Conservation (phyloP, 2,113 vertebrate species). For the Protobothrops mucrosquamatus region DNA sequence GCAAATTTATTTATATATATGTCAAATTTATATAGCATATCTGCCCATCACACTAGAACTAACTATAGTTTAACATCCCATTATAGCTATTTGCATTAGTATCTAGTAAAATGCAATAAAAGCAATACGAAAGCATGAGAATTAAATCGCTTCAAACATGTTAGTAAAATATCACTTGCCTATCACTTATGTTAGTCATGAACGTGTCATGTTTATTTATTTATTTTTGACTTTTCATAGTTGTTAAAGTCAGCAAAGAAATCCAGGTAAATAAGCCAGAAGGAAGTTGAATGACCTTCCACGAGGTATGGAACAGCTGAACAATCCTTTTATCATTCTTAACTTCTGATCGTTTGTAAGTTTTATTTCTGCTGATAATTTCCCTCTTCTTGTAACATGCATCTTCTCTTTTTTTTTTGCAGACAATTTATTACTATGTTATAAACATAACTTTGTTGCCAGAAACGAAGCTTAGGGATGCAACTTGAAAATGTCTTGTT, state of each 20-base stretch:
- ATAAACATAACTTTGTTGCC: neutral
- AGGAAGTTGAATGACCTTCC: neutral
- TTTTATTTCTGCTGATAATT: neutral
- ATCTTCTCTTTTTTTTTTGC: neutral
- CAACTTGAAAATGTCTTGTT: neutral
- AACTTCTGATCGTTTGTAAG: neutral
- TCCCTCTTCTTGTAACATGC: neutral
- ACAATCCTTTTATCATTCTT: neutral
- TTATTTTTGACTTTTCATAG: neutral
- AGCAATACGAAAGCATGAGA: neutral
- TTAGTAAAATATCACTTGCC: neutral
- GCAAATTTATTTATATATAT: too few species aligned
- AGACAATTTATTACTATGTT: neutral
- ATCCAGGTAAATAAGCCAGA: slow-evolving; percentile 3
- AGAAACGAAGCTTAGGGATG: neutral
- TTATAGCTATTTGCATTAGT: too few species aligned
- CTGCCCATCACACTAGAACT: too few species aligned
- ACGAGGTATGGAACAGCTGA: slow-evolving; percentile 57
- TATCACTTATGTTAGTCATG: neutral
- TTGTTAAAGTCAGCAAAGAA: neutral
- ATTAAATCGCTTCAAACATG: neutral
- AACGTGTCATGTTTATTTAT: neutral
- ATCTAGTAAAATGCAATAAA: too few species aligned
- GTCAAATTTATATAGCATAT: too few species aligned
- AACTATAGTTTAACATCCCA: too few species aligned